These are phyloP conservation scores for Netelia inedita DNA, from an alignment of 2,888 invertebrate genomes.

Conservation along the genomic window DNA sequence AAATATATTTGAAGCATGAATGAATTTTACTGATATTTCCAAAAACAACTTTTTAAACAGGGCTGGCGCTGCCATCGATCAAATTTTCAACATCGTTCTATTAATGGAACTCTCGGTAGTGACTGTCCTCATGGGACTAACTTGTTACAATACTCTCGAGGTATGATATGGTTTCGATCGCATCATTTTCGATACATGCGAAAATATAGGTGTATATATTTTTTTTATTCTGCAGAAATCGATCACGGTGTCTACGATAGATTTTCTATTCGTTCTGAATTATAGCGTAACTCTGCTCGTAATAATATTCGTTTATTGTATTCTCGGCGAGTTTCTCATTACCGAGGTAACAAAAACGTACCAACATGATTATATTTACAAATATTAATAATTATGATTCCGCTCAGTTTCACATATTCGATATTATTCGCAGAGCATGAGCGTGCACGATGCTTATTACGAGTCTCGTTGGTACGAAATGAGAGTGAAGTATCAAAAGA, in stretches of 20 bases:
- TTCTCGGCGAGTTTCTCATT: slow-evolving; percentile 36
- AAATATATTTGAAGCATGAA: no score
- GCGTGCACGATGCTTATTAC: slow-evolving; percentile 55
- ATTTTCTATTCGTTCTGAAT: slow-evolving; percentile 5
- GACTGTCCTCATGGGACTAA: slow-evolving; percentile 18
- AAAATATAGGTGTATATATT: no score
- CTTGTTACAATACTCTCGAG: slow-evolving; percentile 16
- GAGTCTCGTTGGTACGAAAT: slow-evolving; percentile 59
- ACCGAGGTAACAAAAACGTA: slow-evolving; percentile 1
- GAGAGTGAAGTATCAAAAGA: slow-evolving; percentile 36
- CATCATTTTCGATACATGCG: background rate
- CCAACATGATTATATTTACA: background rate
- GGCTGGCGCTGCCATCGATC: slow-evolving; percentile 10
- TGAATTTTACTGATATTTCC: no score
- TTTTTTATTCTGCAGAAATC: slow-evolving; percentile 9
- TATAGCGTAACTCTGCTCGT: slow-evolving; percentile 1
- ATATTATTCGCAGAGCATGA: slow-evolving; percentile 36
- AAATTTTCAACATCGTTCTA: slow-evolving; percentile 14
- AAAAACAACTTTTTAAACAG: background rate
- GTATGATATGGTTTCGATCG: background rate
- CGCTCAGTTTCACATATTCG: background rate
- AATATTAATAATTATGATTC: no score
- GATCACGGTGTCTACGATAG: background rate
- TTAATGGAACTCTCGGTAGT: slow-evolving; percentile 1
- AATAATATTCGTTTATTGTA: slow-evolving; percentile 24